Conservation (phyloP, 2,888 invertebrate species). For the Euplexia lucipara region DNA sequence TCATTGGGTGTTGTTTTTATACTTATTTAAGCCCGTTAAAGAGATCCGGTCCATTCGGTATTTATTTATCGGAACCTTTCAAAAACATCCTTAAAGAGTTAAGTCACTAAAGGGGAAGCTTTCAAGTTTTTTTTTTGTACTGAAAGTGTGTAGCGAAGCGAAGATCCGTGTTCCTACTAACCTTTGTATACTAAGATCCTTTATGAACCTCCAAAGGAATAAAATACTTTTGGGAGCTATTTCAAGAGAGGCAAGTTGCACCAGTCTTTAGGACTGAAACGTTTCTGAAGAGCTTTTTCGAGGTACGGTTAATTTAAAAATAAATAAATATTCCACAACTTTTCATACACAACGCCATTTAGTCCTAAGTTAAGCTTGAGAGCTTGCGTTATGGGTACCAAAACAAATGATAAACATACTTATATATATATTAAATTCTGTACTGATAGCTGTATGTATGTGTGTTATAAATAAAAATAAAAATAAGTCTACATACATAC, state of each 20-base stretch:
- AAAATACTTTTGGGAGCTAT: constrained; percentile 70
- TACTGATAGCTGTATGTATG: too few species aligned
- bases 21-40: constrained; percentile 6
- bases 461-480: too few species aligned
- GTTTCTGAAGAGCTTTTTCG: constrained; percentile 24
- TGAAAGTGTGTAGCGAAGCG: constrained; percentile 63
- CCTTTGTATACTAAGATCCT: constrained; percentile 62
- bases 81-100: constrained; percentile 43
- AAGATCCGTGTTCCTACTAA: constrained; percentile 66
- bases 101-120: constrained; percentile 39
- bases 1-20: constrained; percentile 2
- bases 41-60: constrained; percentile 27
- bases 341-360: too few species aligned
- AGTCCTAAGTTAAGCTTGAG: too few species aligned
- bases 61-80: constrained; percentile 25
- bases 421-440: too few species aligned
- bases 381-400: too few species aligned
- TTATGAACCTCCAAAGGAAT: constrained; percentile 60
- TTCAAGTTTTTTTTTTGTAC: constrained; percentile 54
- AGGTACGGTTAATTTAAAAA: constrained; percentile 15
- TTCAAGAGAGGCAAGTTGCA: constrained; percentile 61
- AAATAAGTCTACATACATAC: too few species aligned
- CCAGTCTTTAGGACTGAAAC: constrained; percentile 47
- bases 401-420: too few species aligned
- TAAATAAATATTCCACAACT: too few species aligned